Base-by-base conservation (phyloP, 2,797 vertebrate genomes). In the Anguilla marmorata region DNA sequence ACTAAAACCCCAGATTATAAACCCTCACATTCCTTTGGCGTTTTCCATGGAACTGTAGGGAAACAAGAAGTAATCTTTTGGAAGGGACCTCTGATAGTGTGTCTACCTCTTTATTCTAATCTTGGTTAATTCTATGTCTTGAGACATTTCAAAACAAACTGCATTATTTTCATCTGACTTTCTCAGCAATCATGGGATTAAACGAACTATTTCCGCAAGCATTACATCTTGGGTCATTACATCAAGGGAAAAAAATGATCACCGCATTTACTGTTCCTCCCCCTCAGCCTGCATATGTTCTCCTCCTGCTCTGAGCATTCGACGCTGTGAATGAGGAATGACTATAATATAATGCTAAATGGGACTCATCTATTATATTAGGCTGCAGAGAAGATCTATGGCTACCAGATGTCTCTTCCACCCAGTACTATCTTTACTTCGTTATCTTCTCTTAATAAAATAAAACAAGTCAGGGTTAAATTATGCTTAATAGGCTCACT, bases 361-460 rank as follows among this genome's bases (percentile, higher is more conserved):
- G 85, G 33, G 9, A 48, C 58, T 45, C 58, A 69, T 63, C 41
- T 69, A 63, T 63, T 86, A 69, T 45, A 63, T 69, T 56, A 85
- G 85, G 19, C 41, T n/a, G 19, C 41, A 41, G 30, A 86, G 41
- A 86, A 86, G 33, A 86, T 86, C 33, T 66, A 86, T 45, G 19
- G 45, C 60, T 33, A 74, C 66, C 84, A 85, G 84, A 58, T 85
- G 52, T 85, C 56, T 63, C 84, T 21, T 85, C 33, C 33, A 58
- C 52, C 33, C 54, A 21, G 54, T 37, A 24, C 56, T 45, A 14
- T 72, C 16, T 60, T 27, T 16, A 19, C 24, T 69, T 74, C 6
- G 48, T 74, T 72, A 33, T 63, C 72, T 69, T 86, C 66, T 74
- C 37, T 50, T 80, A 80, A 82, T 79, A 33, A 74, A 82, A 87